Percentiles rank a stretch among this genome's conserved stretches.
Evolutionary conservation across 37 sponge, comb jelly and placozoan genomes (phyloP).

Genomic region (Corticium candelabrum): DNA sequence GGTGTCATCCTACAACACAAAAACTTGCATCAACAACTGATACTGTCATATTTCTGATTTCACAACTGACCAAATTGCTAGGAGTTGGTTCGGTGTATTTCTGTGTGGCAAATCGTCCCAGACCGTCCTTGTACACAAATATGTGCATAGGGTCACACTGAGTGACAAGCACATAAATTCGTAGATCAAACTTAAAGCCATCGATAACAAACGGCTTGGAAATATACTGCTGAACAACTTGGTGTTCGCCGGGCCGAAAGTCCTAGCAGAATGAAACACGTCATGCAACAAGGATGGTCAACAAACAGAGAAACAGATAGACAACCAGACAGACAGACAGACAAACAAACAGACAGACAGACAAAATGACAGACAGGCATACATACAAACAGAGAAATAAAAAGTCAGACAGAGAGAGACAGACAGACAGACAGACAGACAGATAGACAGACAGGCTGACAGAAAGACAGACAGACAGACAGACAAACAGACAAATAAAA

Average conservation of each 20-base stretch:
- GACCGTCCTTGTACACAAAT: conserved; percentile 91
- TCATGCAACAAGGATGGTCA: neutral
- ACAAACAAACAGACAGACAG: no score
- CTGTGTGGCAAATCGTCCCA: conserved; percentile 80
- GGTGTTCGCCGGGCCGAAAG: conserved; percentile 73
- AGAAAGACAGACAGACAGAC: no score
- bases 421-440: no score
- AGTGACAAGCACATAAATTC: conserved; percentile 93
- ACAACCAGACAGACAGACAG: no score
- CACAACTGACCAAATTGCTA: conserved; percentile 49
- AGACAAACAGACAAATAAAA: no score
- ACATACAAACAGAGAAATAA: no score
- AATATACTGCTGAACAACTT: conserved; percentile 88
- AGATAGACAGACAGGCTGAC: no score
- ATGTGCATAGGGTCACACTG: conserved; percentile 93
- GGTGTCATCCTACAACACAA: conserved; percentile 47
- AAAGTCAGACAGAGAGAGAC: no score
- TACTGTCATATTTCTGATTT: neutral
- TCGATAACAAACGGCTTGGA: conserved; percentile 92
- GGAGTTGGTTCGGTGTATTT: conserved; percentile 74
- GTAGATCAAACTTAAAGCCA: conserved; percentile 92
- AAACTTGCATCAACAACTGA: neutral
- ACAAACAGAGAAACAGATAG: no score
- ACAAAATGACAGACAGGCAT: no score
- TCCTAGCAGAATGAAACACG: conserved; percentile 22